Base-by-base conservation (phyloP, 2,888 invertebrate genomes). In the Trachelus iudaicus region DNA sequence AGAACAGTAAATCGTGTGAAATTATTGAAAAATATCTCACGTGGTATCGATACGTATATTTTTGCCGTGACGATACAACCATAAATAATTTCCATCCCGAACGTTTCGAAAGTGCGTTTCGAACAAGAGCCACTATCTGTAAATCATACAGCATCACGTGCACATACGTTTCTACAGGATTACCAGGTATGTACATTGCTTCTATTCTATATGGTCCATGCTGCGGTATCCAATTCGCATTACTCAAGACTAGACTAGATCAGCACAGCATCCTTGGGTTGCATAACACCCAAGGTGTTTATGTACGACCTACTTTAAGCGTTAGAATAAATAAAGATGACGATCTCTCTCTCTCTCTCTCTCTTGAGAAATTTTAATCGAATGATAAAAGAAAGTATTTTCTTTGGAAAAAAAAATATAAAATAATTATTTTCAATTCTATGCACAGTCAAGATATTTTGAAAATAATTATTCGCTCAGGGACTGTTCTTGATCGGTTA, bases 181-280 rank as follows among this genome's bases (percentile, higher is more conserved):
- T 9, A 56, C 40, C 40, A 56, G 40, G 40, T 56, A 35, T 35
- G 12, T 35, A 56, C 40, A 56, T 56, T 56, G 23, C 23, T 56
- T 56, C 40, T 56, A 56, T 56, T 56, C 40, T 56, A 23, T 56
- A 56, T 4, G 23, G 15, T 9, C 23, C 15, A 23, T 56, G 74
- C 31, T 34, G 74, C 35, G 74, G 34, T 73, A 73, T 73, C 74
- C 74, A 73, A 73, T 73, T 34, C 74, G 74, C 74, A 73, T 73
- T 73, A 73, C 37, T 73, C 74, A 73, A 73, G 35, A n/a, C 74
- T 13, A 73, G 73, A 73, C 73, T 34, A 34, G 34, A 73, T 73
- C 74, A n/a, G 35, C 3, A 34, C 9, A 73, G 23, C 37, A 34
- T n/a, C 34, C 74, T 15, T 33, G 71, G 71, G 31, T 71, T 71